A percentile compares a stretch with the other conserved stretches of the same genome.
These are phyloP conservation scores for Phaenicophaeus curvirostris DNA, from an alignment of 2,797 vertebrate species.

Conservation along the genomic window DNA sequence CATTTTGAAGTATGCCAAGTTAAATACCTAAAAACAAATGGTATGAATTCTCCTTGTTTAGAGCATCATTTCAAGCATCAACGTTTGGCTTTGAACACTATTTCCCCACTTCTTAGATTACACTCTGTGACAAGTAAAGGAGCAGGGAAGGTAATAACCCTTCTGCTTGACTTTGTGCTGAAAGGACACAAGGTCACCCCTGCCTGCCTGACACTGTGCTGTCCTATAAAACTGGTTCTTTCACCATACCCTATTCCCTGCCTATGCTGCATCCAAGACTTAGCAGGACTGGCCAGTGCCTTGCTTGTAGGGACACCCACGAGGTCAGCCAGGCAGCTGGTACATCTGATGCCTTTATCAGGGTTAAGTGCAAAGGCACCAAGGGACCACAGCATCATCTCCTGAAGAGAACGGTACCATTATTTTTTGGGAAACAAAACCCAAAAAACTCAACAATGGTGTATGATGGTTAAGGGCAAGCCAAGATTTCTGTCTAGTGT, in stretches of 20 bases:
- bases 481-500: neutral
- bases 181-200: neutral
- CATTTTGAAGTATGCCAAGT: accelerated
- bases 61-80: neutral
- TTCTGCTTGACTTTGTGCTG: neutral
- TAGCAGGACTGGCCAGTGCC: neutral
- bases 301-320: neutral
- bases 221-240: neutral
- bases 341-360: neutral
- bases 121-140: neutral
- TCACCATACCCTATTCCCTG: neutral
- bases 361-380: neutral
- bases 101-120: neutral
- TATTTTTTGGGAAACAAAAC: neutral
- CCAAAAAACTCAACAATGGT: no score
- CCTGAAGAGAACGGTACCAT: neutral
- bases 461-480: neutral
- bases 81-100: neutral
- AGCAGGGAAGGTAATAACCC: neutral
- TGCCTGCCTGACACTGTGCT: neutral
- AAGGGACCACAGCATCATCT: neutral
- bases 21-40: neutral
- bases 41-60: neutral
- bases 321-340: neutral
- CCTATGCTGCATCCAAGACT: neutral